Percentiles rank a stretch among this genome's conserved stretches.
phyloP scores from a whole-genome alignment of 2,797 vertebrate species.

The Phoebastria nigripes region DNA sequence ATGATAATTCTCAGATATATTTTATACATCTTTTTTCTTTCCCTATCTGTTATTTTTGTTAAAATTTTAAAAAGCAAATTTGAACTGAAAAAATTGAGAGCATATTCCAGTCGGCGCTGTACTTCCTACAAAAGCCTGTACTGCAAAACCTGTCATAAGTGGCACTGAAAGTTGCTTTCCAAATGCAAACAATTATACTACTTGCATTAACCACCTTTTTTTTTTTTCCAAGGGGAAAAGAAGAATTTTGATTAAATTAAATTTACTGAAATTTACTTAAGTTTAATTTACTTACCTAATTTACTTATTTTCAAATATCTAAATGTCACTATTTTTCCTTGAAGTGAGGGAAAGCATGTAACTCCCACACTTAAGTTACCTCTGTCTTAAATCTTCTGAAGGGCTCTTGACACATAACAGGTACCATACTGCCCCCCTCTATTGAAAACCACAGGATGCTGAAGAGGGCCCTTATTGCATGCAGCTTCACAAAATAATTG shows the following conservation, averaged over 20 bases:
- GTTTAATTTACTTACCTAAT: not conserved
- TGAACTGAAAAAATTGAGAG: not conserved
- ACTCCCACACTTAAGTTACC: not conserved
- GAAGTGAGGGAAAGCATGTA: not conserved
- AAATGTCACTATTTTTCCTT: not conserved
- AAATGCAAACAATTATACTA: not conserved
- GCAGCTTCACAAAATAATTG: not conserved
- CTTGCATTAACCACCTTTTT: not conserved
- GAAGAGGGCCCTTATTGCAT: not conserved
- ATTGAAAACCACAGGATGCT: not conserved
- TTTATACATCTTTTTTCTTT: not conserved
- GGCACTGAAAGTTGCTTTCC: not conserved
- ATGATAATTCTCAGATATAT: not conserved
- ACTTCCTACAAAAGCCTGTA: not conserved
- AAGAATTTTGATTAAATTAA: not conserved
- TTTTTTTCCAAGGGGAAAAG: not conserved
- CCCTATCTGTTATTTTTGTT: not conserved
- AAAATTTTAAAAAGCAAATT: not conserved
- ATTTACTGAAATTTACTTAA: not conserved
- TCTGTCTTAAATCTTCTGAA: not conserved
- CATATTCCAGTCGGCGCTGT: rapidly evolving
- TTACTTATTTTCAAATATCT: not conserved
- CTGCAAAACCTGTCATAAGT: not conserved
- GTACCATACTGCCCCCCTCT: not conserved
- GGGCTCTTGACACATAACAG: not conserved